phyloP scores from a whole-genome alignment of 2,797 vertebrate genomes.

The Dermochelys coriacea region DNA sequence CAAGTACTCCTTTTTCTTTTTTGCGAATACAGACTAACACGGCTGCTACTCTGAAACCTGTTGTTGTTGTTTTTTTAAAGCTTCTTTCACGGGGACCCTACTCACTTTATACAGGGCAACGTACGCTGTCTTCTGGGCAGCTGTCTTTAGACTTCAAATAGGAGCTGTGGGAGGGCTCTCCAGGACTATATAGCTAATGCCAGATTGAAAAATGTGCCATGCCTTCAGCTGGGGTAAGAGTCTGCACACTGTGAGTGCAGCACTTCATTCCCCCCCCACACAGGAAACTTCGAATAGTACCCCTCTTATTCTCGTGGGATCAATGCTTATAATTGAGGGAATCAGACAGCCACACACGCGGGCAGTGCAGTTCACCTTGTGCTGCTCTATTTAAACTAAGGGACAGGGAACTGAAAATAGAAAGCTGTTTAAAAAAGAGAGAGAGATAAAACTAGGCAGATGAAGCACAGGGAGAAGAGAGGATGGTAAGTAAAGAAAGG shows the following conservation, averaged over 20 bases:
- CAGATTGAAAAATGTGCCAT: neutral
- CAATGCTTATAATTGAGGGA: slow-evolving; percentile 2
- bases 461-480: neutral
- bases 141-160: neutral
- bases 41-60: too few species aligned
- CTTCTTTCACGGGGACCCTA: neutral
- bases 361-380: neutral
- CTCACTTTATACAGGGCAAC: neutral
- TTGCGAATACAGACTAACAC: too few species aligned
- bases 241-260: neutral
- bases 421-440: neutral
- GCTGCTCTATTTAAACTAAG: slow-evolving; percentile 21
- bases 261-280: slow-evolving; percentile 1
- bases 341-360: neutral
- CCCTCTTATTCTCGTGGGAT: neutral
- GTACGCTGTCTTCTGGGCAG: neutral
- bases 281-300: neutral
- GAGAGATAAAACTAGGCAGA: neutral
- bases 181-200: neutral
- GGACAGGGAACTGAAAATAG: slow-evolving; percentile 30
- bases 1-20: too few species aligned
- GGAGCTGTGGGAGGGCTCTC: neutral
- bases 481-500: neutral
- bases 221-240: neutral
- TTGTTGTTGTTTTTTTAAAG: neutral